Evolutionary conservation across 2,888 invertebrate genomes (phyloP).

Genomic region (Brachycybe producta): DNA sequence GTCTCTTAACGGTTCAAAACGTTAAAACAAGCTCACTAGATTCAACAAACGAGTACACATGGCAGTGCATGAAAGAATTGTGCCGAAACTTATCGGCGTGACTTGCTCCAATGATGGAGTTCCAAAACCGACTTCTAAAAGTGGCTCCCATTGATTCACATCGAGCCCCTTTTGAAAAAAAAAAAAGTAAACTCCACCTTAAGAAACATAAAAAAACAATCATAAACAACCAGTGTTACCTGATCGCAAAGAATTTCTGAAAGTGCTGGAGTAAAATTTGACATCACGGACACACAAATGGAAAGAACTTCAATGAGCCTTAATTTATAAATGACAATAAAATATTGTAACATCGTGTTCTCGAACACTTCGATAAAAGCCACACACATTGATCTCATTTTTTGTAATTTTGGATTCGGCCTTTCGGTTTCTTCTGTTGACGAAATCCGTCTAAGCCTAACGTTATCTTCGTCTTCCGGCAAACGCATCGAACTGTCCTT

Average conservation of each 20-base stretch:
- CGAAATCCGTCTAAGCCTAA: too few relatives aligned
- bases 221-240: conserved; percentile 23
- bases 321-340: conserved; percentile 21
- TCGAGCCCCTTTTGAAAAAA: conserved; percentile 23
- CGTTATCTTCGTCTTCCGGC: too few relatives aligned
- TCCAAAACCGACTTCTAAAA: conserved; percentile 32
- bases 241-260: conserved; percentile 32
- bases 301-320: conserved; percentile 32
- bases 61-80: conserved; percentile 32
- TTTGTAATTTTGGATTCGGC: too few relatives aligned
- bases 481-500: too few relatives aligned
- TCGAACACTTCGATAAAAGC: too few relatives aligned
- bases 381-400: too few relatives aligned
- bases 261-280: conserved; percentile 33
- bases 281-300: conserved; percentile 28
- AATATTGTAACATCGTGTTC: too few relatives aligned
- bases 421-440: too few relatives aligned
- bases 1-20: too few relatives aligned
- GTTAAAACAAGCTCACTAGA: too few relatives aligned
- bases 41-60: conserved; percentile 24
- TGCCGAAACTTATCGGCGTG: conserved; percentile 32
- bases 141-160: conserved; percentile 32
- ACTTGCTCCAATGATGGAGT: conserved; percentile 33
- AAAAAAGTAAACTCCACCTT: background rate
- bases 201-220: background rate